Evolutionary conservation across 2,888 invertebrate species (phyloP).

Genomic region (Pecten maximus): DNA sequence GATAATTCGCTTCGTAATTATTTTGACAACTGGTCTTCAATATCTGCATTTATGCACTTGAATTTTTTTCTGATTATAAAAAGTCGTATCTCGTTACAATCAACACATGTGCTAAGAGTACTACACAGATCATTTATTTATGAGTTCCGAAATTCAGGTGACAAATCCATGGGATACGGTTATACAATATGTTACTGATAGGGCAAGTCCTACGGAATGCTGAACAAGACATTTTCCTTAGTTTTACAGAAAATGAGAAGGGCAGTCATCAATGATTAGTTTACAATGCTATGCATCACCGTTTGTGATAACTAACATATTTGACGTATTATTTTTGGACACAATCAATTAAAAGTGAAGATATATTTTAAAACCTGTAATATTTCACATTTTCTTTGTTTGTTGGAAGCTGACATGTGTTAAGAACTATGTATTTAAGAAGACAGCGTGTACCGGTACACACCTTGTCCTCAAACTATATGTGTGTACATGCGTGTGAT

Average conservation of each 20-base stretch:
- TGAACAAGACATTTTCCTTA: too few relatives aligned
- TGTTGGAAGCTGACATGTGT: not conserved
- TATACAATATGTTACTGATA: not conserved
- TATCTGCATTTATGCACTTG: not conserved
- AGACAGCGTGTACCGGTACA: not conserved
- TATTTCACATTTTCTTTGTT: not conserved
- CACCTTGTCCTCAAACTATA: not conserved
- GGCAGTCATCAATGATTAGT: too few relatives aligned
- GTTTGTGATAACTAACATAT: too few relatives aligned
- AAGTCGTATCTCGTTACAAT: not conserved
- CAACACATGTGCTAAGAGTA: not conserved
- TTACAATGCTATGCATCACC: too few relatives aligned
- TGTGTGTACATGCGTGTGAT: not conserved
- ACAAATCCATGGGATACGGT: not conserved
- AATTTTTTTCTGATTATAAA: not conserved
- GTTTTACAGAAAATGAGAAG: too few relatives aligned
- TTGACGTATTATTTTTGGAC: too few relatives aligned
- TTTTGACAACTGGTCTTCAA: too few relatives aligned
- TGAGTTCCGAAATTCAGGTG: not conserved
- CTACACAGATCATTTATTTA: not conserved
- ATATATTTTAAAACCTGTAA: not conserved
- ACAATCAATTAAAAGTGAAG: too few relatives aligned
- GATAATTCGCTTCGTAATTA: too few relatives aligned
- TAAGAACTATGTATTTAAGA: not conserved
- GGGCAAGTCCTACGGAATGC: too few relatives aligned